Evolutionary conservation across 1,140 invertebrate species (phyloP).

Genomic region (Leptinotarsa undecemlineata): DNA sequence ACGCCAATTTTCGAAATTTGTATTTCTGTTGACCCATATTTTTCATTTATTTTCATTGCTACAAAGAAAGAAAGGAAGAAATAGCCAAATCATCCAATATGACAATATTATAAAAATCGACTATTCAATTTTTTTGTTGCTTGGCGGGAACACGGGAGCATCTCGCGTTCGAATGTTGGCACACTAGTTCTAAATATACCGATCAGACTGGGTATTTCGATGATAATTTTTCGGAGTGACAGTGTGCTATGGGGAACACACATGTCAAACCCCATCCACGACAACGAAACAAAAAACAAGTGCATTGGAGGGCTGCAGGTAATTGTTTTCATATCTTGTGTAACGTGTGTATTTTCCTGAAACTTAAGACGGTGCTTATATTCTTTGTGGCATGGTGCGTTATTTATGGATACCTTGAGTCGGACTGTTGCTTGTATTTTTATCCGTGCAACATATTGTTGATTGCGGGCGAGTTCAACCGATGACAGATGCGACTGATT

Average conservation of each 20-base stretch:
- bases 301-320: conserved; percentile 74
- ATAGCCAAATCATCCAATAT: not conserved
- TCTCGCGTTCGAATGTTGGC: conserved; percentile 1
- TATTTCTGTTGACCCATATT: too few relatives aligned
- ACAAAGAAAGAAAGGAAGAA: too few relatives aligned
- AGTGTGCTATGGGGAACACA: conserved; percentile 61
- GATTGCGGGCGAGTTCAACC: conserved; percentile 3
- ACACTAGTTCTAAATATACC: conserved; percentile 37
- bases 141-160: not conserved
- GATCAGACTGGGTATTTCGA: conserved; percentile 7
- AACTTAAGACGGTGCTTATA: not conserved
- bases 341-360: conserved; percentile 4
- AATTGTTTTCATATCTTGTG: conserved; percentile 44
- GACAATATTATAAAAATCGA: too few relatives aligned
- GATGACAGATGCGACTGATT: not conserved
- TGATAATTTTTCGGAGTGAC: conserved; percentile 14
- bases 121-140: not conserved
- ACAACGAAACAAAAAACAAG: conserved; percentile 66
- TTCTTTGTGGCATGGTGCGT: conserved; percentile 25
- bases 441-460: conserved; percentile 16
- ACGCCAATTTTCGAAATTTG: too few relatives aligned
- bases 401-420: conserved; percentile 25
- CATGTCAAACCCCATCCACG: conserved; percentile 51
- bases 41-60: too few relatives aligned
- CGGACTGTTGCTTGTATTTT: conserved; percentile 25